Percentiles rank a stretch among this genome's conserved stretches.
Conservation (phyloP, 2,797 vertebrate genomes). For the Diceros bicornis region DNA sequence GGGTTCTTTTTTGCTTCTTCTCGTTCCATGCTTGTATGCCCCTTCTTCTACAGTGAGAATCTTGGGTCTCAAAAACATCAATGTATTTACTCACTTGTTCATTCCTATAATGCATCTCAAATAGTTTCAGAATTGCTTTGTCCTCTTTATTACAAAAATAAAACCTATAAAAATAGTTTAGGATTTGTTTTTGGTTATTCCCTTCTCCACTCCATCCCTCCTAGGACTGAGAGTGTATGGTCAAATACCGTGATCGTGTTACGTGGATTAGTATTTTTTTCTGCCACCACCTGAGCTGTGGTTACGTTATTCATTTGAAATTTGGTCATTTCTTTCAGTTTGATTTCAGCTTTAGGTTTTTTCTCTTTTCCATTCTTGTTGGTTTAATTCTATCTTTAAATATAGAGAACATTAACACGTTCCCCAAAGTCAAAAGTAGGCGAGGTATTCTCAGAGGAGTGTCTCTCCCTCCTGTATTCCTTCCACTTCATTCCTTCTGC, state of each 20-base stretch:
- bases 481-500: background rate
- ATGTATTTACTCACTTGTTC: background rate
- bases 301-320: background rate
- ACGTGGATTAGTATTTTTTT: background rate
- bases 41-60: background rate
- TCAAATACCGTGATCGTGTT: background rate
- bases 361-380: background rate
- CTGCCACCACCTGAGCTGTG: background rate
- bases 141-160: background rate
- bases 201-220: background rate
- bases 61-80: background rate
- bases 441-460: background rate
- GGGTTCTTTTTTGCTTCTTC: background rate
- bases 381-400: constrained; percentile 4
- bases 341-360: background rate
- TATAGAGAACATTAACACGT: background rate
- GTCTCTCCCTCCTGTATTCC: background rate
- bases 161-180: background rate
- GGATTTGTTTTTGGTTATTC: background rate
- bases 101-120: background rate
- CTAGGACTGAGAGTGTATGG: background rate
- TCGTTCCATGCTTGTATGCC: background rate
- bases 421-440: background rate
- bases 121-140: background rate
- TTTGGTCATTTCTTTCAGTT: background rate